Conservation (phyloP, 1,140 invertebrate genomes). For the Pararge aegeria region DNA sequence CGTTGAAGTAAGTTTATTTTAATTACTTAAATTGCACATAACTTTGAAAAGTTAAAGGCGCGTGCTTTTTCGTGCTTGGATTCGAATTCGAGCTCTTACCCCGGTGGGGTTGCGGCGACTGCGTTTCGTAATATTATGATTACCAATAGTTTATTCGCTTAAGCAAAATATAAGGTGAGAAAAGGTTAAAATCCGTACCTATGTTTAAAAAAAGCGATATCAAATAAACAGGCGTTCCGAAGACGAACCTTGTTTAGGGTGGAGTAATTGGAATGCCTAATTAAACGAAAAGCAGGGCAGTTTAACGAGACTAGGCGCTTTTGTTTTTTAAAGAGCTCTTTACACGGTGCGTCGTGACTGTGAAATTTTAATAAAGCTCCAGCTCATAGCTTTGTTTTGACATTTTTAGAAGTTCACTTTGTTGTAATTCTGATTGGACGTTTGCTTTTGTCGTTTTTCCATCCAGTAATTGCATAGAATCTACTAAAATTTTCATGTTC, state of each 20-base stretch:
- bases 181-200: too few relatives aligned
- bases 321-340: slow-evolving; percentile 2
- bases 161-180: too few relatives aligned
- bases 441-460: neutral
- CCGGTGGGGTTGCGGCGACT: too few relatives aligned
- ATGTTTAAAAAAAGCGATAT: too few relatives aligned
- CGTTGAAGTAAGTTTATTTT: too few relatives aligned
- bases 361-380: neutral
- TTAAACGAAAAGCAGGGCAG: neutral
- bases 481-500: neutral
- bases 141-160: too few relatives aligned
- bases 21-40: too few relatives aligned
- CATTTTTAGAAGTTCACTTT: neutral
- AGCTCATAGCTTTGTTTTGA: neutral
- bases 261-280: slow-evolving; percentile 1
- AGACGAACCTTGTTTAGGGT: neutral
- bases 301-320: neutral
- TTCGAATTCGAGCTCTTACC: too few relatives aligned
- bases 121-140: too few relatives aligned
- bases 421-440: neutral
- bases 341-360: neutral
- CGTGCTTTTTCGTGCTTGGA: too few relatives aligned
- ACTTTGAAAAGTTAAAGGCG: too few relatives aligned
- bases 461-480: neutral
- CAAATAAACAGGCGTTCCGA: neutral